These are phyloP conservation scores for Pantherophis vulpinus DNA, from an alignment of 2,797 vertebrate genomes.

Conservation along the genomic window DNA sequence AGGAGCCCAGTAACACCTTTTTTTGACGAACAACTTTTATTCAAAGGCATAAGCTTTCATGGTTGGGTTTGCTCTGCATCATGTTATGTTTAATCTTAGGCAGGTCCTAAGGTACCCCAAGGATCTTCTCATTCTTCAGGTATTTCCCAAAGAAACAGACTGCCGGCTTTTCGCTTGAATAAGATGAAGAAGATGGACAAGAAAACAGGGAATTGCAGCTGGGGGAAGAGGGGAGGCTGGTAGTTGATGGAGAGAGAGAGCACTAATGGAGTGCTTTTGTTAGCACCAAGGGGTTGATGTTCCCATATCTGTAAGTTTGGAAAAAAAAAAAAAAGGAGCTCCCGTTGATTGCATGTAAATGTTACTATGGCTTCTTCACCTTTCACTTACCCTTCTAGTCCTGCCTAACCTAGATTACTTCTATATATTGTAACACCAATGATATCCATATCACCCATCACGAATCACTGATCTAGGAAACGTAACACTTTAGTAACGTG, in stretches of 20 bases:
- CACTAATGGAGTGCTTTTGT: not conserved
- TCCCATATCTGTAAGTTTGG: not conserved
- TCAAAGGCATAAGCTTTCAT: not conserved
- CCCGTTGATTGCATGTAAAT: not conserved
- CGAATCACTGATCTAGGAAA: not conserved
- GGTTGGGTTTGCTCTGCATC: not conserved
- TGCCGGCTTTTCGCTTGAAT: not conserved
- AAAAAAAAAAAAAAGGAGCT: not conserved
- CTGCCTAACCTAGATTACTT: not conserved
- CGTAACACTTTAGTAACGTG: not conserved
- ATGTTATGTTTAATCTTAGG: not conserved
- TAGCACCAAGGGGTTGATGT: not conserved
- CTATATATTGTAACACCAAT: not conserved
- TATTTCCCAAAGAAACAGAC: not conserved
- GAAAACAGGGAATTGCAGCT: not conserved
- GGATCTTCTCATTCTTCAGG: not conserved
- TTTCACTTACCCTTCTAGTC: not conserved
- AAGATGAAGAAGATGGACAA: not conserved
- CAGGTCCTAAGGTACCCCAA: not conserved
- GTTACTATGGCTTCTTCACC: not conserved
- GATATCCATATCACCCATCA: not conserved
- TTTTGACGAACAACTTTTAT: not conserved
- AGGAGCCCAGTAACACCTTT: not conserved
- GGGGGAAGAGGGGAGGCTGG: not conserved
- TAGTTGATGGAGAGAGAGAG: not conserved